These are phyloP conservation scores for Pseudopipra pipra DNA, from an alignment of 2,113 vertebrate species.

Conservation along the genomic window DNA sequence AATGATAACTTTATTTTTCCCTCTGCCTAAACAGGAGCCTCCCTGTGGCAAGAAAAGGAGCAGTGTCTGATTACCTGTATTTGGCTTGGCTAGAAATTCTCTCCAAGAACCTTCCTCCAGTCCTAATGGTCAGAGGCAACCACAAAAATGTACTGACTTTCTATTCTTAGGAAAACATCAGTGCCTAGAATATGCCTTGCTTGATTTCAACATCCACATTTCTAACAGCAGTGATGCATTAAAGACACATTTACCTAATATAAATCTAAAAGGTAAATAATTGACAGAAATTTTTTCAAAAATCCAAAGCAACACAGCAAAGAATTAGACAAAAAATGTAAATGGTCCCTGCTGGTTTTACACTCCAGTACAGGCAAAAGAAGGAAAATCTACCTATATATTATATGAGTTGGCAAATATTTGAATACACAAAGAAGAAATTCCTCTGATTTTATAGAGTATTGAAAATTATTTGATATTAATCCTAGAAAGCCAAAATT, in stretches of 20 bases:
- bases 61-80: conserved; percentile 91
- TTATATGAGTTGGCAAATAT: background rate
- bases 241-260: background rate
- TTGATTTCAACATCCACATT: conserved; percentile 2
- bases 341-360: background rate
- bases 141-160: conserved; percentile 98
- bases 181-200: background rate
- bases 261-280: background rate
- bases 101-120: conserved; percentile 91
- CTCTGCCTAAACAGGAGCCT: conserved; percentile 83
- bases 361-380: background rate
- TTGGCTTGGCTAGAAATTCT: conserved; percentile 96
- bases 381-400: background rate
- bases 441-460: background rate
- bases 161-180: conserved; percentile 84
- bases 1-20: background rate
- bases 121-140: conserved; percentile 93
- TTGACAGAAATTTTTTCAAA: background rate
- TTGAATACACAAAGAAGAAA: background rate
- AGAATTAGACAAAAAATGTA: background rate
- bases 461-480: background rate
- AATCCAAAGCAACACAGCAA: background rate
- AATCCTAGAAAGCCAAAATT: background rate
- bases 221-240: background rate
- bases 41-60: conserved; percentile 93